Base-by-base conservation (phyloP, 1,140 invertebrate species). In the Monomorium pharaonis region DNA sequence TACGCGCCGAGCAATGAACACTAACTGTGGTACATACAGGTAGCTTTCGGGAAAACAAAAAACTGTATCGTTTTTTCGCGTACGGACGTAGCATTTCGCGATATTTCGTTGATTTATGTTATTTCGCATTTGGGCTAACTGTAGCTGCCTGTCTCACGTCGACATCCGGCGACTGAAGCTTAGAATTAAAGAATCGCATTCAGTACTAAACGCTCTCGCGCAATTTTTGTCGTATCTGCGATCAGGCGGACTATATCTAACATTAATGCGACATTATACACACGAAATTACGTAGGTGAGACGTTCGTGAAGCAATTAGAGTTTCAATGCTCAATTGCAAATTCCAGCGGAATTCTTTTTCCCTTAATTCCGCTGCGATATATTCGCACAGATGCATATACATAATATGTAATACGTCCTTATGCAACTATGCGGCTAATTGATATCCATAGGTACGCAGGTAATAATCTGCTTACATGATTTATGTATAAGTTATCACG, bases 401-500 rank as follows among this genome's bases (percentile, higher is more conserved):
- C 54, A 56, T 24, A 5, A 24, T 62, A 37, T 33, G 16, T 63
- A 37, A 84, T 86, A 80, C 83, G 78, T 80, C 58, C 75, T 62
- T 80, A 87, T 72, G 84, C 78, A 87, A 16, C 60, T 70, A 78
- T 80, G 30, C 49, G 42, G 33, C 54, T 89, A 65, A 81, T 89
- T 18, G 84, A 83, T 83, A 87, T 54, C 58, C 63, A 30, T 89
- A 89, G 89, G 85, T 89, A 89, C 88, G 58, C 33, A 72, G 67
- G 58, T 87, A 89, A 85, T 67, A 67, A 80, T 67, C 63, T 54
- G 62, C 49, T 89, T 89, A 89, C 88, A 84, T 74, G 74, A 89
- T 84, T 86, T 90, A 90, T 90, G 80, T 90, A 90, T 88, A 90
- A 84, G 62, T 90, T 90, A 90, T 90, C 88, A 90, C 89, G 88